Evolutionary conservation across 2,113 vertebrate genomes (phyloP).

Genomic region (Pseudopipra pipra): DNA sequence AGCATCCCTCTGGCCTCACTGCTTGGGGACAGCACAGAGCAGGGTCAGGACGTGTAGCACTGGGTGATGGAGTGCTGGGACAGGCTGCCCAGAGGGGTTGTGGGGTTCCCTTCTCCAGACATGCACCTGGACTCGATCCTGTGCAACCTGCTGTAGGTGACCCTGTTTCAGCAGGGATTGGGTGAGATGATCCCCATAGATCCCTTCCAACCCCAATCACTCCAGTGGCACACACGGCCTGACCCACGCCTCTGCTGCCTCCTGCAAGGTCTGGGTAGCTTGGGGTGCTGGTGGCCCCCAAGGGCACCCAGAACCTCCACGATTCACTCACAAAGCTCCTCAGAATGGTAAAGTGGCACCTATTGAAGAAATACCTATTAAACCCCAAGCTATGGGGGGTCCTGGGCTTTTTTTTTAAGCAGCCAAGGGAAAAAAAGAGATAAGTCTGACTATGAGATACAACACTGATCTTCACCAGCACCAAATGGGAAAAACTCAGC

Average conservation of each 20-base stretch:
- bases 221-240: background rate
- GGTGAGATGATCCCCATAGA: background rate
- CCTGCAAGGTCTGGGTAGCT: background rate
- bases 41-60: fast-evolving
- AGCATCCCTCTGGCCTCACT: background rate
- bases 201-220: background rate
- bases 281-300: background rate
- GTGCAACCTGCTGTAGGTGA: background rate
- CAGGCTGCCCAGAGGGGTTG: background rate
- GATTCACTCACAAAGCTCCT: background rate
- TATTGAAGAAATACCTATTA: background rate
- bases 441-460: background rate
- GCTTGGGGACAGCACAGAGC: fast-evolving
- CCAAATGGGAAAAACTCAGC: background rate
- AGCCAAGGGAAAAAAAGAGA: background rate
- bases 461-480: background rate
- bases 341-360: background rate
- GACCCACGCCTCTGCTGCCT: background rate
- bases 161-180: background rate
- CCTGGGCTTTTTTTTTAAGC: background rate
- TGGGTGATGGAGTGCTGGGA: background rate
- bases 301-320: background rate
- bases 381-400: background rate
- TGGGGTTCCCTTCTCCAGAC: background rate
- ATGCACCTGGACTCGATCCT: fast-evolving